Conservation (phyloP, 2,113 vertebrate genomes). For the Tupaia chinensis region DNA sequence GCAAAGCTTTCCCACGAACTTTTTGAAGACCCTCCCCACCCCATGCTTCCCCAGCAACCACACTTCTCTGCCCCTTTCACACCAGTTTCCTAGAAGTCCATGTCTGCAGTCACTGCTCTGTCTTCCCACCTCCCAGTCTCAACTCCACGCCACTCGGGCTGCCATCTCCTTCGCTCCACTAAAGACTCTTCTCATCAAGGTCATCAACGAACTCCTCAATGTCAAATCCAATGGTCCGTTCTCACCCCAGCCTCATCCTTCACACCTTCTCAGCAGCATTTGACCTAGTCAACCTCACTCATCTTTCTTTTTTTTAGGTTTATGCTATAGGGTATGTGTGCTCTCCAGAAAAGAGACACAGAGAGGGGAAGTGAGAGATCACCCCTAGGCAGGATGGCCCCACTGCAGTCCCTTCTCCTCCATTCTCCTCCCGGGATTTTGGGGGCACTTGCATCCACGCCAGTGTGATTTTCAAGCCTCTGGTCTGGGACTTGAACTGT, state of each 20-base stretch:
- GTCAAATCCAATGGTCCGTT: neutral
- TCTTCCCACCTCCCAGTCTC: neutral
- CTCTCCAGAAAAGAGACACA: too few species aligned
- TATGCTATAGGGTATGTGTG: too few species aligned
- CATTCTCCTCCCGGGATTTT: too few species aligned
- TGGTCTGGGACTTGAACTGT: too few species aligned
- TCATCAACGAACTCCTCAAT: neutral
- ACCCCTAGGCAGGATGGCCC: too few species aligned
- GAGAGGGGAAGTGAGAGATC: too few species aligned
- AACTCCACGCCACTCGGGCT: neutral
- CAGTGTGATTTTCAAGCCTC: too few species aligned
- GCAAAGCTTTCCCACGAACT: too few species aligned
- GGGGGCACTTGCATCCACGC: too few species aligned
- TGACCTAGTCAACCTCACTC: neutral
- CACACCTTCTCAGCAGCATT: neutral
- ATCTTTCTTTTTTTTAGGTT: neutral
- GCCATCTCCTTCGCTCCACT: neutral
- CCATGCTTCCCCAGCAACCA: fast-evolving
- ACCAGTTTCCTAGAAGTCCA: fast-evolving
- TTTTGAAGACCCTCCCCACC: neutral
- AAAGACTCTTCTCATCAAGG: neutral
- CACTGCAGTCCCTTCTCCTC: too few species aligned
- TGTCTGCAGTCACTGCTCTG: fast-evolving
- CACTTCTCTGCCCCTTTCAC: neutral
- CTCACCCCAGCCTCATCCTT: neutral